A percentile compares a stretch with the other conserved stretches of the same genome.
phyloP scores from a whole-genome alignment of 1,140 invertebrate genomes.

The Zaprionus ghesquierei region DNA sequence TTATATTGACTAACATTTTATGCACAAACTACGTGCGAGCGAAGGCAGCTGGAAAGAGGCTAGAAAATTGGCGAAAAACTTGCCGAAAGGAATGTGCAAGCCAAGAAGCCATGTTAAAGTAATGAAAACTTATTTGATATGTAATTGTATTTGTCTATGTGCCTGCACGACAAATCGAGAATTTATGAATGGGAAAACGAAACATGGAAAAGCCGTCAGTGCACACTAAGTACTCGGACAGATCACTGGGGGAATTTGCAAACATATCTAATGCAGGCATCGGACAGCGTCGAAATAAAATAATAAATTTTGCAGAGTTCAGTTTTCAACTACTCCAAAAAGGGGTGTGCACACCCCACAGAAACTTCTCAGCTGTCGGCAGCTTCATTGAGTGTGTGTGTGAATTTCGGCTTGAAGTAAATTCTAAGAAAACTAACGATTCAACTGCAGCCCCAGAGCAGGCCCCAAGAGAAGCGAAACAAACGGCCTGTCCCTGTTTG shows the following conservation, averaged over 20 bases:
- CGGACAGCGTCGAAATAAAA: background rate
- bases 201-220: background rate
- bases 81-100: background rate
- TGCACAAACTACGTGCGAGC: slow-evolving; percentile 18
- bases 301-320: background rate
- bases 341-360: background rate
- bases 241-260: background rate
- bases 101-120: slow-evolving; percentile 2
- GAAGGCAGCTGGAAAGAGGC: slow-evolving; percentile 1
- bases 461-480: background rate
- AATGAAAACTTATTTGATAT: background rate
- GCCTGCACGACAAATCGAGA: background rate
- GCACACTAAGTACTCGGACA: background rate
- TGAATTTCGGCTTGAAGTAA: background rate
- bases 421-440: slow-evolving; percentile 6
- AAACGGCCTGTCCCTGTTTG: slow-evolving; percentile 4
- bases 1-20: slow-evolving; percentile 23
- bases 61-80: slow-evolving; percentile 1
- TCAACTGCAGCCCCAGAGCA: background rate
- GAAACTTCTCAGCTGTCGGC: background rate
- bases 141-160: slow-evolving; percentile 3
- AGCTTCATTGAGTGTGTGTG: slow-evolving; percentile 18
- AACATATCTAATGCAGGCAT: background rate
- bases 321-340: background rate
- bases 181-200: background rate